Evolutionary conservation across 1,140 invertebrate species (phyloP), one percentile per base, ranked within the genome.

Genomic region (Choristoneura fumiferana): DNA sequence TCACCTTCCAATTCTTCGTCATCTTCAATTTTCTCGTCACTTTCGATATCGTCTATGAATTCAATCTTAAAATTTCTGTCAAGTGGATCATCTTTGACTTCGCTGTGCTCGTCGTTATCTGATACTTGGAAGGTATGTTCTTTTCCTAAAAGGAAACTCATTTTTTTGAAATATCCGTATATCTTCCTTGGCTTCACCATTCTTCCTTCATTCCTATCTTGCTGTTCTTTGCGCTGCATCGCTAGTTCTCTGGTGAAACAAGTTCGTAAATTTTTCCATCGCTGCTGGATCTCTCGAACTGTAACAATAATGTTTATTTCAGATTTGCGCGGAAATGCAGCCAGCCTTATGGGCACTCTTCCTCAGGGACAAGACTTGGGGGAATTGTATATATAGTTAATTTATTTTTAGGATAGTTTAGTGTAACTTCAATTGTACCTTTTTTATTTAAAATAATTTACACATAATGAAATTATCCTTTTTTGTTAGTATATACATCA

Each of bases 221-320:
- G 8, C 18, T 61, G 60, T 43, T 76, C 71, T 34, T 59, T 60
- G 40, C 61, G 70, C 36, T 77, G 74, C 15, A 71, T 40, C 4
- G 58, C 9, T 17, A 82, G 35, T 62, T 82, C 73, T 62, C 75
- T 64, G 4, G 71, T 54, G 62, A 76, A 80, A 56, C 72, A 78
- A 10, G 71, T 76, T 40, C 69, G 58, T 33, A 74, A 63, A 12
- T 12, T 54, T 36, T 37, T 54, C 52, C 52, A 54, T 36, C 72
- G 69, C 38, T 69, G 71, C 29, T 77, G 67, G 0, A 78, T 53
- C 60, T 75, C 71, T 40, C 69, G 60, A 34, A 53, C 76, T 78
- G 67, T 57, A 73, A 69, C 2, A 29, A 29, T 6, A 2, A 29
- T 29, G 6, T 29, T 29, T 2, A 3, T 29, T 3, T 29, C 22